Evolutionary conservation across 2,113 vertebrate species (phyloP), one percentile per base, ranked within the genome.

Genomic region (Carassius carassius): DNA sequence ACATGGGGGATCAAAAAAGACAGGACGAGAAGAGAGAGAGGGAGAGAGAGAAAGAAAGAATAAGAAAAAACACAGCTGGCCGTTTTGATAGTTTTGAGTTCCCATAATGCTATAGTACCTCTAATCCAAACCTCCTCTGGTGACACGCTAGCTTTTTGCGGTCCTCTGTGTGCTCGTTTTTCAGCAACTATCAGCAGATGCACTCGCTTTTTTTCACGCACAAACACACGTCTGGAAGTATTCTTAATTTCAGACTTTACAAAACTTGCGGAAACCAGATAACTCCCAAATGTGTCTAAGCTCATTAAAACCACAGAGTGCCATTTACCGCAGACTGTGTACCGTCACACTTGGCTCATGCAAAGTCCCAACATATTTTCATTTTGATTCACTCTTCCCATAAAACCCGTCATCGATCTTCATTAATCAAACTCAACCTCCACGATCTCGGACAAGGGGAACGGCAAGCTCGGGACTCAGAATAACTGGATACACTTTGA

Each of bases 351-450:
- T 85, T 88, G 89, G 88, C 70, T 83, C 85, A 88, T 83, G 89
- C 90, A 83, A 92, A 84, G 74, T 92, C 91, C 90, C 87, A 87
- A 85, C 92, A 92, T 92, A 93, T 93, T 93, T 93, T 91, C 91
- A 90, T 89, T 92, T 78, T 90, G 78, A 90, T 90, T 91, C 90
- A 88, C 90, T 93, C 91, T 92, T 92, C 91, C 90, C 89, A 92
- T 91, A 90, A 94, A 92, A 93, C 92, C 88, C 91, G 91, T 92
- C 91, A 94, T 94, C 92, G 89, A 93, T 94, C 93, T 94, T 93
- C 92, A 93, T 93, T 92, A 93, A 92, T 92, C 93, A 91, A 82
- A 92, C 91, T 93, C 93, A 76, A 86, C 84, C 81, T 82, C 75
- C 47, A 84, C 91, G 88, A 91, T 85, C 77, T 65, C 51, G 85